Percentiles rank a stretch among this genome's conserved stretches.
phyloP scores from a whole-genome alignment of 2,113 vertebrate genomes.

The Malurus melanocephalus region DNA sequence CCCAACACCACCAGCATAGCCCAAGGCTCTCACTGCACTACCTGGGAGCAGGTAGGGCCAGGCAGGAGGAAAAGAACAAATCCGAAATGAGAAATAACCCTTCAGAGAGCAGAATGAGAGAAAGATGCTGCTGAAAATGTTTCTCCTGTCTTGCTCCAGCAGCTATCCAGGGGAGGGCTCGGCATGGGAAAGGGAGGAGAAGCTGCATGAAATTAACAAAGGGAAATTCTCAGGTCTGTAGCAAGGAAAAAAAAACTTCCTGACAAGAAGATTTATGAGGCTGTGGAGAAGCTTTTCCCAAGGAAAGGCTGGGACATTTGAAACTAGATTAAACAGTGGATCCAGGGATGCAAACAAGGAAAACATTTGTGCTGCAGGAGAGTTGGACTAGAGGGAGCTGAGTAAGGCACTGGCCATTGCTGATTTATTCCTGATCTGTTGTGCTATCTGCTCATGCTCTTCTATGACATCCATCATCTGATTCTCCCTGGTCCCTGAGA shows the following conservation, averaged over 20 bases:
- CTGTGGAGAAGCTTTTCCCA: neutral
- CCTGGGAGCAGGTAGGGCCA: neutral
- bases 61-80: neutral
- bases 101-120: neutral
- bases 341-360: neutral
- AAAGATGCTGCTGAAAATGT: neutral
- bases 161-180: neutral
- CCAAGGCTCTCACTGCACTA: accelerated
- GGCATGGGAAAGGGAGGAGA: neutral
- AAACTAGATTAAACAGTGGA: slow-evolving; percentile 29
- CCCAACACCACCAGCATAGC: neutral
- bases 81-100: neutral
- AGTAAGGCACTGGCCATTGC: neutral
- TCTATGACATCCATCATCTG: neutral
- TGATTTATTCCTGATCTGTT: slow-evolving; percentile 11
- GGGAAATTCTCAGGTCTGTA: neutral
- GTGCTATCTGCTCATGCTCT: neutral
- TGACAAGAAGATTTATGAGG: slow-evolving; percentile 56
- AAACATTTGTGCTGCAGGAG: neutral
- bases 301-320: slow-evolving; percentile 23
- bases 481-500: neutral
- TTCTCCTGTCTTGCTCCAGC: neutral
- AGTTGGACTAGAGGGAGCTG: neutral
- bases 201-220: slow-evolving; percentile 41
- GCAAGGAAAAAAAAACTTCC: slow-evolving; percentile 14